Percentiles rank a stretch among this genome's conserved stretches.
These are phyloP conservation scores for Chaetodon trifasciatus DNA, from an alignment of 2,797 vertebrate genomes.

Conservation along the genomic window DNA sequence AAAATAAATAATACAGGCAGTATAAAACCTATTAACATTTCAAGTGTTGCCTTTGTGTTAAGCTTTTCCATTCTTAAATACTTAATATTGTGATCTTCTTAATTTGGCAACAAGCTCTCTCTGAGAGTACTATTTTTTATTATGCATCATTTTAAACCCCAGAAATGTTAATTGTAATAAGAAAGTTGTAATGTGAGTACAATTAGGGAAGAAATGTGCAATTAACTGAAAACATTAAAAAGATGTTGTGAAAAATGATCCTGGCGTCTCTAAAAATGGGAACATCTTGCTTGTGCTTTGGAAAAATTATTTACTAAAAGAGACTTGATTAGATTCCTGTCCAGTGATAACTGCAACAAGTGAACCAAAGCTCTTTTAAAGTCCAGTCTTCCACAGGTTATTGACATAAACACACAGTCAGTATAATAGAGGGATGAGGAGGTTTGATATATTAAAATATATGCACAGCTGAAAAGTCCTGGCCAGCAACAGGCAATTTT, in stretches of 20 bases:
- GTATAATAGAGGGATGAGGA: background rate
- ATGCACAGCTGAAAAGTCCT: conserved; percentile 5
- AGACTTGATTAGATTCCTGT: background rate
- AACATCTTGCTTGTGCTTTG: background rate
- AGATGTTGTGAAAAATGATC: background rate
- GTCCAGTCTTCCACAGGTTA: background rate
- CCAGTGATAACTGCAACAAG: conserved; percentile 1
- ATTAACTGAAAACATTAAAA: conserved; percentile 7
- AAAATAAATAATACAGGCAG: background rate
- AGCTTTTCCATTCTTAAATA: conserved; percentile 21
- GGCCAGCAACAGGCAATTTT: background rate
- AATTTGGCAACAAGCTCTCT: conserved; percentile 3
- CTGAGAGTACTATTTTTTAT: conserved; percentile 12
- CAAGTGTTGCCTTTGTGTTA: conserved; percentile 16
- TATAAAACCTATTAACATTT: conserved; percentile 22
- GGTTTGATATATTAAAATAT: conserved; percentile 9
- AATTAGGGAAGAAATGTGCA: background rate
- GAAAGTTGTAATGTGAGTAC: background rate
- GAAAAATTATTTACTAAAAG: background rate
- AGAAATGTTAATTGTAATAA: conserved; percentile 1
- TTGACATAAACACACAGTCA: background rate
- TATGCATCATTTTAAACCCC: conserved; percentile 6
- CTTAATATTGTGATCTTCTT: conserved; percentile 16
- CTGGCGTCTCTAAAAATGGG: background rate
- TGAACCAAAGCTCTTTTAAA: background rate